Base-by-base conservation (phyloP, 2,113 vertebrate species). In the Mirounga angustirostris region DNA sequence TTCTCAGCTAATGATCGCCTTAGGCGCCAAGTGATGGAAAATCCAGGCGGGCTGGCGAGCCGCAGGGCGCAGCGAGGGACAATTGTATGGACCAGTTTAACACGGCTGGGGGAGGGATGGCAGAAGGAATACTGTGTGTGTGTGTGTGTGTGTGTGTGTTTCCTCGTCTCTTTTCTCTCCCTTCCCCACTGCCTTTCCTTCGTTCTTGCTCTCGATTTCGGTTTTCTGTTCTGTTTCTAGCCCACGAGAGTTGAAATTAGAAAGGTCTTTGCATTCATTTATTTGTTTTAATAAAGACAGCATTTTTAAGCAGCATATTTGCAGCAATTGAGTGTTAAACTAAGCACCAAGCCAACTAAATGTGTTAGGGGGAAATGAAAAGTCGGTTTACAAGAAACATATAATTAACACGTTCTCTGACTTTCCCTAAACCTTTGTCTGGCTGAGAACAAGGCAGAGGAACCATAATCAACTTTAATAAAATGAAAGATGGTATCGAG, bases 1-100 rank as follows among this genome's bases (percentile, higher is more conserved):
- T 97, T 98, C 95, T 92, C 96, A 89, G 98, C 97, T 98, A 98
- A 98, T 97, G 98, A 98, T 97, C 0, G 94, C 98, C 98, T 98
- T 97, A 85, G 98, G 98, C 97, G 2, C 90, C 93, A 95, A 97
- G 90, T 86, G 95, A 97, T 97, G 97, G 97, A 92, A 98, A 98
- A 98, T 94, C 83, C 97, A 86, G 96, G 76, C 4, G 14, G 89
- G 95, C 86, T 87, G 79, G 95, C 1, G 24, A 98, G 96, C 94
- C 91, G 85, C 95, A 80, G 95, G 87, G 94, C 8, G 0, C 79
- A 90, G 73, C 86, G 79, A 86, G 86, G 91, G 87, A 97, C 96
- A 93, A 97, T 81, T 88, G 94, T 98, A 97, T 73, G 69, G 98
- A 94, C 98, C 97, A 96, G 93, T 95, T 95, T 93, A 92, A 95